These are phyloP conservation scores for Acanthiza pusilla DNA, from an alignment of 2,797 vertebrate species.

Conservation along the genomic window DNA sequence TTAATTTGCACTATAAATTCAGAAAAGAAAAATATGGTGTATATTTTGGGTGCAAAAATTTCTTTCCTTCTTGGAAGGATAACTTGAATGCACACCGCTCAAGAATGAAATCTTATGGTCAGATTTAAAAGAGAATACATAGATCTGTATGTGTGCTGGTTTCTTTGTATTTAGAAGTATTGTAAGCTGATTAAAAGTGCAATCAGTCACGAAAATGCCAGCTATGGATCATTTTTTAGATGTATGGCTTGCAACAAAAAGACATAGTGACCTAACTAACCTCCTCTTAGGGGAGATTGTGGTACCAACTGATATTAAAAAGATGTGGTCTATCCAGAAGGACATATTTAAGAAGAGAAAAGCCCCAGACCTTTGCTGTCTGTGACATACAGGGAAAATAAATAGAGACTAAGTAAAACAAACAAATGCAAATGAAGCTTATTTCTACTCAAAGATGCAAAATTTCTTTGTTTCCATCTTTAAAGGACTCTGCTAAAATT, in stretches of 20 bases:
- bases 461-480: background rate
- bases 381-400: background rate
- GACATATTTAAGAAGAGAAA: background rate
- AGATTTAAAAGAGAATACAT: background rate
- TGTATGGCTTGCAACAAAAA: background rate
- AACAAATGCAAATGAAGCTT: background rate
- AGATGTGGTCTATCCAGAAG: background rate
- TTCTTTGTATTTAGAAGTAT: background rate
- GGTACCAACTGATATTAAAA: background rate
- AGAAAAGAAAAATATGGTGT: background rate
- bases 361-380: rapidly evolving
- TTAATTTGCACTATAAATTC: background rate
- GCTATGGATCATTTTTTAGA: background rate
- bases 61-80: background rate
- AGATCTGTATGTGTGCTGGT: background rate
- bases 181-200: background rate
- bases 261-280: background rate
- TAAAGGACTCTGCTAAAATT: background rate
- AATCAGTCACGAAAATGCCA: background rate
- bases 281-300: background rate
- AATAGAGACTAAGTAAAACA: background rate
- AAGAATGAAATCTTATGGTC: background rate
- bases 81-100: background rate
- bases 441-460: background rate
- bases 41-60: background rate